Evolutionary conservation across 2,797 vertebrate species (phyloP), one percentile per base, ranked within the genome.

Genomic region (Bufotes viridis): DNA sequence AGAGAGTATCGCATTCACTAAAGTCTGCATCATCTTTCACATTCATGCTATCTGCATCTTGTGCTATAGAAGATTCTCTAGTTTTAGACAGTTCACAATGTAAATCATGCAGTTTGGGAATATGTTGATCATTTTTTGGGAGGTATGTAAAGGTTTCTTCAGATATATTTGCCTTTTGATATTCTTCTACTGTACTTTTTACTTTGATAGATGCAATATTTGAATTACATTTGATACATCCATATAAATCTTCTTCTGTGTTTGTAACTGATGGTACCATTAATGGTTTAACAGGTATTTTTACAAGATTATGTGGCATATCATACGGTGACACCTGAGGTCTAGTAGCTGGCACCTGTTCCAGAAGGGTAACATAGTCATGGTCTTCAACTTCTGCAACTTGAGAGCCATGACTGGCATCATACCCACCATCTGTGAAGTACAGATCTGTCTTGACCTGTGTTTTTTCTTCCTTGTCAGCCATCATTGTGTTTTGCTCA

Each of bases 211-310:
- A 10, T 55, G 18, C 34, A 58, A 87, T 17, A 1, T 88, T 89
- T 81, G 90, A 82, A 65, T 60, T 29, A 84, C 89, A 92, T 26
- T 94, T 15, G 11, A 94, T 90, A 84, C 90, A 90, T 49, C 93
- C 93, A 81, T 94, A 94, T 0, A 91, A 91, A 7, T 90, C 24
- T 53, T 29, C 29, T 0, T 22, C 88, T 78, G 61, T 10, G 51
- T 49, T 88, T 22, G 60, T 70, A 18, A 0, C 70, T 49, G 61
- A 74, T 70, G 26, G 86, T 53, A 74, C 67, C 80, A 10, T 88
- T 69, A 17, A n/a, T 15, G 9, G 51, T 34, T 5, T 13, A 15
- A 17, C 14, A 63, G 61, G 82, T 69, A 51, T 17, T 11, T 29
- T 8, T n/a, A 20, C 1, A 67, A 78, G 10, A 69, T 63, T n/a